Conservation (phyloP, 2,888 invertebrate genomes). For the Apamea epomidion region DNA sequence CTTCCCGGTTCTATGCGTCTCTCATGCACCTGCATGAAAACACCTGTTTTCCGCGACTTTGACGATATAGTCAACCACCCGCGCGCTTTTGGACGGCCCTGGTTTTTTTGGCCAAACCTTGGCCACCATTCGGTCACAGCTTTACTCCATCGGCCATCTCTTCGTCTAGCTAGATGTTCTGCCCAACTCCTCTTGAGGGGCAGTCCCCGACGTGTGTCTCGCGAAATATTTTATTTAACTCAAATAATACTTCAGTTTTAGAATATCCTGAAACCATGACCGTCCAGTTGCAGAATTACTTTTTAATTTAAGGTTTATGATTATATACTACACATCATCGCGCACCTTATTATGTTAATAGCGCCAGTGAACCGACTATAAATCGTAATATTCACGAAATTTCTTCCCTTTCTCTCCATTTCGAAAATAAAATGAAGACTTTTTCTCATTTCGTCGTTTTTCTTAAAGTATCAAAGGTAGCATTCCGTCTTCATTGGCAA, state of each 20-base stretch:
- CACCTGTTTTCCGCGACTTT: too few species aligned
- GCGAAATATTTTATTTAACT: background rate
- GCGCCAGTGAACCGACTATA: background rate
- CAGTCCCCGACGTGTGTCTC: too few species aligned
- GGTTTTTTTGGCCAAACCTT: too few species aligned
- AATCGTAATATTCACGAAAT: background rate
- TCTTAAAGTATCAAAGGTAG: constrained; percentile 48
- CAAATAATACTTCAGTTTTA: background rate
- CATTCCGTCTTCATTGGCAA: constrained; percentile 46
- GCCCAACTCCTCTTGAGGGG: too few species aligned
- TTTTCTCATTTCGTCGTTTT: constrained; percentile 52
- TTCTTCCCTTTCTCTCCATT: constrained; percentile 3
- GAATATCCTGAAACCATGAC: background rate
- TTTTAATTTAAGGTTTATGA: background rate
- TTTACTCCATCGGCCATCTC: too few species aligned
- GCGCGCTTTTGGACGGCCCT: too few species aligned
- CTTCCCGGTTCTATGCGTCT: too few species aligned
- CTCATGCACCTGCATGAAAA: too few species aligned
- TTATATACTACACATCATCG: background rate
- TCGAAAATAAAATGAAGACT: constrained; percentile 32
- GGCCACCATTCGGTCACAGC: too few species aligned
- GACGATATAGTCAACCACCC: too few species aligned
- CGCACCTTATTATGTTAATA: background rate
- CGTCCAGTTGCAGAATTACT: background rate
- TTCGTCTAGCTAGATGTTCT: too few species aligned